These are phyloP conservation scores for Dinoponera quadriceps DNA, from an alignment of 1,140 invertebrate genomes.

Conservation along the genomic window DNA sequence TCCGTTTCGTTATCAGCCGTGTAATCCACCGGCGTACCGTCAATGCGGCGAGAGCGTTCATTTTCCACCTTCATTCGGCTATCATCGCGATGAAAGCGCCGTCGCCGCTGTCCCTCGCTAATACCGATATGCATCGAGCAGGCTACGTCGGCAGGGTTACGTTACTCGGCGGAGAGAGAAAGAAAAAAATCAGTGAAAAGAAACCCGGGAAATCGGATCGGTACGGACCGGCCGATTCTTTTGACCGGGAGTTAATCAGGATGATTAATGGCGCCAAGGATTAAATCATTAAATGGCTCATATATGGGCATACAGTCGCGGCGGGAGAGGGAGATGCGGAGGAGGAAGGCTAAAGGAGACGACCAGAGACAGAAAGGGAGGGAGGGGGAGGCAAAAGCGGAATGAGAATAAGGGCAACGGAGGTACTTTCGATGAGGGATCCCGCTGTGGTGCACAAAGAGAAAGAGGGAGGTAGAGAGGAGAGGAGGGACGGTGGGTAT, in stretches of 20 bases:
- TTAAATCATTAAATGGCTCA: conserved; percentile 74
- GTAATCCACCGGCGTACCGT: conserved; percentile 13
- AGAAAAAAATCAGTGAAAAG: neutral
- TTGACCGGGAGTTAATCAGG: conserved; percentile 62
- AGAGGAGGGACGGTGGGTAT: conserved; percentile 50
- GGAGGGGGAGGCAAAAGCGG: neutral
- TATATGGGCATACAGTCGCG: conserved; percentile 33
- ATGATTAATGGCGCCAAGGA: conserved; percentile 71
- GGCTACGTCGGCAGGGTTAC: neutral
- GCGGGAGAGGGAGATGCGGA: neutral
- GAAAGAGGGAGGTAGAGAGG: conserved; percentile 55
- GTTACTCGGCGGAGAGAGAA: neutral
- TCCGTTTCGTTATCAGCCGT: conserved; percentile 1
- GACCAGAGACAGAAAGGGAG: conserved; percentile 15
- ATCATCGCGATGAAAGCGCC: conserved; percentile 40
- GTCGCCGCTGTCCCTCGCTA: conserved; percentile 11
- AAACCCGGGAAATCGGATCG: conserved; percentile 13
- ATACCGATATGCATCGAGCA: conserved; percentile 18
- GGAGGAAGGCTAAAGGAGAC: conserved; percentile 29
- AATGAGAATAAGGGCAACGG: conserved; percentile 59
- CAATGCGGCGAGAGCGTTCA: conserved; percentile 20
- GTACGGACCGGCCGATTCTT: conserved; percentile 14
- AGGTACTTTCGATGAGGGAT: conserved; percentile 69
- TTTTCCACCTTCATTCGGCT: conserved; percentile 14
- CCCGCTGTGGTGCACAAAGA: conserved; percentile 66